Evolutionary conservation across 2,888 invertebrate genomes (phyloP), one percentile per base, ranked within the genome.

Genomic region (Elmis aenea): DNA sequence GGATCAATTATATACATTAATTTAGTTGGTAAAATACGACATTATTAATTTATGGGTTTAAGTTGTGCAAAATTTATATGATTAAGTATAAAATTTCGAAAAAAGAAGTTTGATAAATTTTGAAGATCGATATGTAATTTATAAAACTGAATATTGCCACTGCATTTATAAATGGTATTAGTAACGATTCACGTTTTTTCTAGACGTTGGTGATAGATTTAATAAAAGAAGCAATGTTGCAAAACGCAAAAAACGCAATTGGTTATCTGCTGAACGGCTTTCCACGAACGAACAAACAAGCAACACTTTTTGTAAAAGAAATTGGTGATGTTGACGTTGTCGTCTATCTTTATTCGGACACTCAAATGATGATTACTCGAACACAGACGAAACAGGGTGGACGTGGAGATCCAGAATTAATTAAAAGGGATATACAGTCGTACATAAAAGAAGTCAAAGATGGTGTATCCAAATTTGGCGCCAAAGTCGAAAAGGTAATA

Each of bases 261-360:
- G 76, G 76, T 0, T 77, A 71, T 52, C 68, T 77, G 10, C 58
- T 77, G 23, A 74, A 74, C 5, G 74, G 75, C 8, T 77, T 77
- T 59, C 77, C 77, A 5, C 71, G 68, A 57, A 76, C 70, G 34
- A 66, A 66, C 6, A 69, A 56, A 32, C 63, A 65, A 47, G 63
- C 63, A 1, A 37, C 45, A 12, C 35, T 60, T 34, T 66, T 66
- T 33, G 50, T 58, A 5, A 57, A 58, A 26, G 66, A 64, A 50
- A 54, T 66, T 26, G 51, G 44, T n/a, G 49, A 57, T 13, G 59
- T 62, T 2, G 55, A 58, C 30, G 56, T 58, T 11, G 50, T 62
- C n/a, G 48, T 63, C 24, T 58, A 60, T 33, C 47, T 64, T 18
- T 52, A 54, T 33, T 47, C 57, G 3, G 56, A 59, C 25, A 45